These are phyloP conservation scores for Xenentodon cancila DNA, from an alignment of 2,797 vertebrate species.

Conservation along the genomic window DNA sequence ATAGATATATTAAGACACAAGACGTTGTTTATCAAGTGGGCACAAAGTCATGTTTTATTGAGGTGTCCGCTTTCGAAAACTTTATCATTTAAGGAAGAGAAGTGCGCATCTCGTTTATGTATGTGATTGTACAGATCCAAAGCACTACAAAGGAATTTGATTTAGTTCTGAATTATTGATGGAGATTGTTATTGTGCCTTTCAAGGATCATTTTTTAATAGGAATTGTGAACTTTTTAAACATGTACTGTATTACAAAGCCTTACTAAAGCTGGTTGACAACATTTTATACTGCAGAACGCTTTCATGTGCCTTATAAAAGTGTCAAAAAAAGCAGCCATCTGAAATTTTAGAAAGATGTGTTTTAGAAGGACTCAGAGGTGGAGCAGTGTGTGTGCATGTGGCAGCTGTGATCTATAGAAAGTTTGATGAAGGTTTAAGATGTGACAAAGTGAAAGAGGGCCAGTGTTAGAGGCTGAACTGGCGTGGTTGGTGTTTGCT, in stretches of 20 bases:
- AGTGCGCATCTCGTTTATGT: constrained; percentile 61
- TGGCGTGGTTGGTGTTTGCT: constrained; percentile 63
- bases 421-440: constrained; percentile 66
- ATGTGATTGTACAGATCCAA: constrained; percentile 35
- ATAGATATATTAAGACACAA: constrained; percentile 34
- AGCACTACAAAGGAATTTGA: constrained; percentile 55
- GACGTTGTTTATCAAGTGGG: constrained; percentile 59
- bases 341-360: constrained; percentile 44
- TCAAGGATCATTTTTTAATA: constrained; percentile 45
- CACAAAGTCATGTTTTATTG: constrained; percentile 43
- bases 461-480: constrained; percentile 62
- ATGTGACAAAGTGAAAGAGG: constrained; percentile 62
- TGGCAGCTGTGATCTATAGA: constrained; percentile 51
- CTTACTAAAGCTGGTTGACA: constrained; percentile 57
- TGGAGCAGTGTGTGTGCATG: constrained; percentile 52
- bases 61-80: constrained; percentile 48
- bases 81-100: constrained; percentile 32
- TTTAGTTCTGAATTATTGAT: constrained; percentile 55
- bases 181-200: constrained; percentile 56
- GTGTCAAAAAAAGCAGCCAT: constrained; percentile 40
- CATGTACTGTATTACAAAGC: constrained; percentile 67
- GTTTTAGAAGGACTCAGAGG: constrained; percentile 29
- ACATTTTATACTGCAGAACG: constrained; percentile 67
- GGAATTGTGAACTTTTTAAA: constrained; percentile 58
- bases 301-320: constrained; percentile 68